A percentile compares a stretch with the other conserved stretches of the same genome.
Evolutionary conservation across 2,888 invertebrate species (phyloP).

Genomic region (Trichacis sp.): DNA sequence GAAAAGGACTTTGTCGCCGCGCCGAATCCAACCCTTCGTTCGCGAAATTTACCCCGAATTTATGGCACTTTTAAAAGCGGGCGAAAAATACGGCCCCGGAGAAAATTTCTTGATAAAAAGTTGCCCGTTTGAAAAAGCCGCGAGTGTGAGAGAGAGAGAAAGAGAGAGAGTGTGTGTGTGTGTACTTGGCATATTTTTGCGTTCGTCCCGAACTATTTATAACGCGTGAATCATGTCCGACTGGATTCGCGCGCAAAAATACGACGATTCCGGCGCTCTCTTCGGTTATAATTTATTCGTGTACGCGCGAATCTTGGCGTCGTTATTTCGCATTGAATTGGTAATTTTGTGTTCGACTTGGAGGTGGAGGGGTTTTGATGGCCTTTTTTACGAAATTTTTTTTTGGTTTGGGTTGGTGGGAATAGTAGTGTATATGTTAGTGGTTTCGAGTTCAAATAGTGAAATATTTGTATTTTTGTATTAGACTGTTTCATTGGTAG

Average conservation of each 20-base stretch:
- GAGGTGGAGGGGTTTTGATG: too few relatives aligned
- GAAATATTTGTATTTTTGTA: too few relatives aligned
- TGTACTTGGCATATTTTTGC: constrained; percentile 18
- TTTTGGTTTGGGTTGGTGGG: too few relatives aligned
- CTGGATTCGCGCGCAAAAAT: constrained; percentile 32
- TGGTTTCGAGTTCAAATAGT: too few relatives aligned
- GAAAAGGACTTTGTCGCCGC: constrained; percentile 38
- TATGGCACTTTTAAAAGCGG: constrained; percentile 5
- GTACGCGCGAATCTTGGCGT: not conserved
- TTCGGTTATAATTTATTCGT: not conserved
- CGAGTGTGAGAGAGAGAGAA: not conserved
- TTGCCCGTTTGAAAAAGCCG: not conserved
- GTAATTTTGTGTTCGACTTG: too few relatives aligned
- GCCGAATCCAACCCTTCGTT: constrained; percentile 28
- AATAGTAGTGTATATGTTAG: too few relatives aligned
- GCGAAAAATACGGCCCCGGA: constrained; percentile 1
- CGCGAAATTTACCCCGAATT: constrained; percentile 7
- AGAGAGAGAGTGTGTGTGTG: not conserved
- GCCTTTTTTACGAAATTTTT: too few relatives aligned
- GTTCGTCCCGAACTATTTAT: constrained; percentile 32
- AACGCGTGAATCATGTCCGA: constrained; percentile 32
- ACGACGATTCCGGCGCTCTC: constrained; percentile 12
- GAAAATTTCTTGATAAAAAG: constrained; percentile 3
- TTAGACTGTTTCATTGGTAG: too few relatives aligned
- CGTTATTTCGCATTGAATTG: constrained; percentile 1